These are phyloP conservation scores for Erpornis zantholeuca DNA, from an alignment of 2,113 vertebrate species.

Conservation along the genomic window DNA sequence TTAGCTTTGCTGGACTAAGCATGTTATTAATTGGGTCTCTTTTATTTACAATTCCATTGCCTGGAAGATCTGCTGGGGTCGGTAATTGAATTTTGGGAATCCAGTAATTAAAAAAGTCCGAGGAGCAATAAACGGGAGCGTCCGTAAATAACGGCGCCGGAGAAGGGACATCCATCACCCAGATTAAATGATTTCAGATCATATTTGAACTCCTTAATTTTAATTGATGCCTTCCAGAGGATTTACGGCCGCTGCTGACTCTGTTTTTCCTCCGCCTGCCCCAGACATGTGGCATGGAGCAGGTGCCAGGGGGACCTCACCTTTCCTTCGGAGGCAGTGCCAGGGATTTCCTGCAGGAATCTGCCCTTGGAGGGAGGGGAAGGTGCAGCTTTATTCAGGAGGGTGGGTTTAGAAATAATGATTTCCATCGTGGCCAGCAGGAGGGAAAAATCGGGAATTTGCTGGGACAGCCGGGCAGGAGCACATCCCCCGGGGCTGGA, in stretches of 20 bases:
- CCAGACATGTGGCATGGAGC: background rate
- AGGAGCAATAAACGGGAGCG: constrained; percentile 73
- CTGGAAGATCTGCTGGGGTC: constrained; percentile 63
- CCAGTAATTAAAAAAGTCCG: constrained; percentile 75
- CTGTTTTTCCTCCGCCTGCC: constrained; percentile 11
- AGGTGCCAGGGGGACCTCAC: background rate
- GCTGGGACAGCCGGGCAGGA: background rate
- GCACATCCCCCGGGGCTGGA: background rate
- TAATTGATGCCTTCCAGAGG: constrained; percentile 63
- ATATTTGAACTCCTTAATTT: constrained; percentile 70
- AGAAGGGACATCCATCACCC: constrained; percentile 69
- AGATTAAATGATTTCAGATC: constrained; percentile 71
- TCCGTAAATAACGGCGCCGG: constrained; percentile 69
- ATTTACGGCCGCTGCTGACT: constrained; percentile 53
- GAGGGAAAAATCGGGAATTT: background rate
- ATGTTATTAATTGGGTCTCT: constrained; percentile 72
- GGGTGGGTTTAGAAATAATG: accelerated
- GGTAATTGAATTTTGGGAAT: constrained; percentile 76
- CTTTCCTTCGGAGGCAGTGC: accelerated
- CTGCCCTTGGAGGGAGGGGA: background rate
- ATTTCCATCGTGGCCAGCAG: accelerated
- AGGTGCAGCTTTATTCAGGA: background rate
- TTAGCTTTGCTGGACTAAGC: constrained; percentile 73
- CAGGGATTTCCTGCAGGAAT: accelerated
- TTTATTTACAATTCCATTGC: constrained; percentile 72